Conservation (phyloP, 2,888 invertebrate genomes). For the Apoda limacodes region DNA sequence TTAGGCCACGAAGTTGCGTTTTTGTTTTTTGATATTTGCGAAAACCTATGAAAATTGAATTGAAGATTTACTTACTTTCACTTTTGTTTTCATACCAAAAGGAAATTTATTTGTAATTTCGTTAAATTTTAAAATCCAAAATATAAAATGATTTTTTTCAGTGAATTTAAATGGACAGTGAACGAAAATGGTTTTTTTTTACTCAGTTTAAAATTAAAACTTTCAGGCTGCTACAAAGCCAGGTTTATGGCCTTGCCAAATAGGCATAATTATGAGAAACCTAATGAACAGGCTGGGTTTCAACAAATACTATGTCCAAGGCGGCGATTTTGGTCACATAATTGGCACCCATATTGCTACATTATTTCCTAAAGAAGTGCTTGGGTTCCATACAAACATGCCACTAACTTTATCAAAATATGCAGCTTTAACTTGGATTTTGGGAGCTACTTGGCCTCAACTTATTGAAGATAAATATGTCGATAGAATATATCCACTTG, state of each 20-base stretch:
- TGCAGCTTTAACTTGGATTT: constrained; percentile 32
- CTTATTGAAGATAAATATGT: constrained; percentile 52
- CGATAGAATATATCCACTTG: constrained; percentile 64
- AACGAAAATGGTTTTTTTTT: too few species aligned
- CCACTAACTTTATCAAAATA: constrained; percentile 44
- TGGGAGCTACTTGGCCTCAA: constrained; percentile 64
- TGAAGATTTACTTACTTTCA: too few species aligned
- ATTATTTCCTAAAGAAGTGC: constrained; percentile 70
- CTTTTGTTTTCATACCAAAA: too few species aligned
- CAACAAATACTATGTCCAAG: constrained; percentile 76
- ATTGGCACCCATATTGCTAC: constrained; percentile 73
- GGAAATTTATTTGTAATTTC: too few species aligned
- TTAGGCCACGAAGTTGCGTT: too few species aligned
- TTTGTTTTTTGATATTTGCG: too few species aligned
- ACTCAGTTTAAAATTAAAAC: too few species aligned
- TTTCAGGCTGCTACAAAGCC: constrained; percentile 62
- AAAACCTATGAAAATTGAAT: too few species aligned
- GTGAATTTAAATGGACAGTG: too few species aligned
- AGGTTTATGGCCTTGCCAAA: constrained; percentile 69
- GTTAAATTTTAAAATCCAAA: too few species aligned
- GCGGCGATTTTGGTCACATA: constrained; percentile 81
- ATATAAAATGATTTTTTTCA: too few species aligned
- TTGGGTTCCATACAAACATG: constrained; percentile 75
- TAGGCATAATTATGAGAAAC: constrained; percentile 73
- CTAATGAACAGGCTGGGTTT: constrained; percentile 78